Base-by-base conservation (phyloP, 2,113 vertebrate genomes). In the Chiloscyllium plagiosum region DNA sequence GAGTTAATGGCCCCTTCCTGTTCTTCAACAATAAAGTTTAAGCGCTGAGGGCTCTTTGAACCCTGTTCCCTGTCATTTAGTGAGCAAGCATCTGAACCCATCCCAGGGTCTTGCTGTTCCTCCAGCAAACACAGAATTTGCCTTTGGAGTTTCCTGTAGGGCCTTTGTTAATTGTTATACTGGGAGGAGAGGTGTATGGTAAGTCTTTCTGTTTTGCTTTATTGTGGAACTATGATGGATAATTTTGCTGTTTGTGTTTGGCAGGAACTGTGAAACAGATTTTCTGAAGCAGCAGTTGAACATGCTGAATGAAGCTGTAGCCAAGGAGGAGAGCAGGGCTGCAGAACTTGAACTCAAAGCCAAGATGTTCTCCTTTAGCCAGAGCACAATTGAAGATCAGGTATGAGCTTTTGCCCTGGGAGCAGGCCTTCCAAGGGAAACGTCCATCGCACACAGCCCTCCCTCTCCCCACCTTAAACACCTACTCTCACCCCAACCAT, bases 191-290 rank as follows among this genome's bases (percentile, higher is more conserved):
- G 69, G 69, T 0, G 24, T 26, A 17, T 33, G 76, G 80, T 47
- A 47, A 83, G 20, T 20, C 42, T 37, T 47, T 83, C 17, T 42
- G 42, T 42, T 83, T 76, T n/a, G 10, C 42, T 83, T 83, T 20
- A 42, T 5, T 17, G 76, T 80, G 76, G 15, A 22, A 37, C 1
- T 42, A 19, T 42, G 6, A 20, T 17, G 4, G 3, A 19, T 83
- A 4, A 42, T 20, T 83, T 83, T 17, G n/a, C 80, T 19, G 17
- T 20, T 76, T 83, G 37, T 47, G 37, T 83, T 83, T 93, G 87
- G 17, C 92, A 99, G 99, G 97, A 97, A 98, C 94, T 96, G 96
- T 95, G 97, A 99, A 50, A 96, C 98, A 56, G 97, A 97, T 87
- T 97, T 97, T 95, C 96, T 99, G 2, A 97, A 97, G 12, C 80